Evolutionary conservation across 2,113 vertebrate species (phyloP).

Genomic region (Cochlearius cochlearius): DNA sequence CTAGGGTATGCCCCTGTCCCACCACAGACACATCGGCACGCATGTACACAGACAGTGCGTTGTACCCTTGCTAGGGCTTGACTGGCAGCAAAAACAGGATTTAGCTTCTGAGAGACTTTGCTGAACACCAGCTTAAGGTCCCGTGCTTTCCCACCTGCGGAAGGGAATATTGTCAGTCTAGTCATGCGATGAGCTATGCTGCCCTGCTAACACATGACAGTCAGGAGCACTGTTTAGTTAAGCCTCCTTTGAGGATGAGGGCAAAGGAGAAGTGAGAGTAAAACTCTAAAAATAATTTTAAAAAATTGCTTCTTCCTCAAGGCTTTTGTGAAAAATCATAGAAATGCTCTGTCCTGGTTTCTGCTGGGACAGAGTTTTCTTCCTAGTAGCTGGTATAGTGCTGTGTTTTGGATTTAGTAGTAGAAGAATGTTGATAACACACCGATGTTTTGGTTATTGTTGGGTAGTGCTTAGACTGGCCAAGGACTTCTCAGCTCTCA

Average conservation of each 20-base stretch:
- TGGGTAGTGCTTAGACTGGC: too few relatives aligned
- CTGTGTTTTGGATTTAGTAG: too few relatives aligned
- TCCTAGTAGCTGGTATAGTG: too few relatives aligned
- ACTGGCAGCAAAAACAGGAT: neutral
- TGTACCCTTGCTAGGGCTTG: neutral
- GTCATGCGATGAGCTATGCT: rapidly evolving
- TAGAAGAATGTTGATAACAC: too few relatives aligned
- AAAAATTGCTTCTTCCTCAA: neutral
- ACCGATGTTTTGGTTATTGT: too few relatives aligned
- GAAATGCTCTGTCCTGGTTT: too few relatives aligned
- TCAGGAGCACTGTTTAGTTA: neutral
- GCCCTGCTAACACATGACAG: neutral
- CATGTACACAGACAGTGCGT: rapidly evolving
- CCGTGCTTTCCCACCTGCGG: neutral
- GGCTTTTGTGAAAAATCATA: neutral
- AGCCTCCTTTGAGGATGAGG: neutral
- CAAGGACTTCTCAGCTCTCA: too few relatives aligned
- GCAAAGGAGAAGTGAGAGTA: neutral
- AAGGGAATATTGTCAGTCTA: neutral
- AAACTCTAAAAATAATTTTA: neutral
- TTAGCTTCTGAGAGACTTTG: neutral
- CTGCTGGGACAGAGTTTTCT: too few relatives aligned
- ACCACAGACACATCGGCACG: rapidly evolving
- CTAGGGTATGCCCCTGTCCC: neutral
- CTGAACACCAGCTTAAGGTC: neutral